A percentile compares a stretch with the other conserved stretches of the same genome.
Evolutionary conservation across 1,140 invertebrate species (phyloP).

Genomic region (Medauroidea extradentata): DNA sequence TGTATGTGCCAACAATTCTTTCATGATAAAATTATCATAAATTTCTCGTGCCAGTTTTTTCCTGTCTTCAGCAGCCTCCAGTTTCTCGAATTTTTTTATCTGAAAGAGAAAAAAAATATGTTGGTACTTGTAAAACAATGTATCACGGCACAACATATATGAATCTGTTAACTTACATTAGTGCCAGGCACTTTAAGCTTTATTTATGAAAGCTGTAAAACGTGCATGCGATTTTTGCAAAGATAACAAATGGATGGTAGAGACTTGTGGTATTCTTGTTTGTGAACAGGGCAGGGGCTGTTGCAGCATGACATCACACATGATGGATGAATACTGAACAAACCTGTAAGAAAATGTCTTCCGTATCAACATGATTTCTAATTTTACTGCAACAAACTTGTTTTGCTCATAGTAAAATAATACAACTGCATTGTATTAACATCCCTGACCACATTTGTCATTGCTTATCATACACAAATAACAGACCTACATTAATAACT

Average conservation of each 20-base stretch:
- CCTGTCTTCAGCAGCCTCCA: constrained; percentile 94
- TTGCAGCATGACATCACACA: background rate
- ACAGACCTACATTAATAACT: too few relatives aligned
- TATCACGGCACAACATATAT: too few relatives aligned
- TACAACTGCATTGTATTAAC: too few relatives aligned
- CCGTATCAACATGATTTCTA: too few relatives aligned
- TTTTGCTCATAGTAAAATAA: too few relatives aligned
- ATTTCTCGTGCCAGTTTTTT: constrained; percentile 92
- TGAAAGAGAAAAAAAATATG: constrained; percentile 50
- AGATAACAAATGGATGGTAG: background rate
- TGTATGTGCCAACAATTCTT: constrained; percentile 95
- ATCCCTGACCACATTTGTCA: too few relatives aligned
- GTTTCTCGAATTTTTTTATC: constrained; percentile 98
- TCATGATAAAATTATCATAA: constrained; percentile 99
- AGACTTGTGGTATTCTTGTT: background rate
- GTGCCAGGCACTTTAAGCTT: too few relatives aligned
- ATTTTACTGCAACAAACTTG: too few relatives aligned
- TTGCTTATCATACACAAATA: too few relatives aligned
- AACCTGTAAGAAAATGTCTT: background rate
- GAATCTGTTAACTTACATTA: too few relatives aligned
- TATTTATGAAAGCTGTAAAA: constrained; percentile 10
- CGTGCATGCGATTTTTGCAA: constrained; percentile 8
- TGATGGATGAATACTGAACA: background rate
- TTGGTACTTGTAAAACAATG: too few relatives aligned
- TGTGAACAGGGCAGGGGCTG: background rate